phyloP scores from a whole-genome alignment of 37 sponge, comb jelly and placozoan genomes.

The Bolinopsis microptera region DNA sequence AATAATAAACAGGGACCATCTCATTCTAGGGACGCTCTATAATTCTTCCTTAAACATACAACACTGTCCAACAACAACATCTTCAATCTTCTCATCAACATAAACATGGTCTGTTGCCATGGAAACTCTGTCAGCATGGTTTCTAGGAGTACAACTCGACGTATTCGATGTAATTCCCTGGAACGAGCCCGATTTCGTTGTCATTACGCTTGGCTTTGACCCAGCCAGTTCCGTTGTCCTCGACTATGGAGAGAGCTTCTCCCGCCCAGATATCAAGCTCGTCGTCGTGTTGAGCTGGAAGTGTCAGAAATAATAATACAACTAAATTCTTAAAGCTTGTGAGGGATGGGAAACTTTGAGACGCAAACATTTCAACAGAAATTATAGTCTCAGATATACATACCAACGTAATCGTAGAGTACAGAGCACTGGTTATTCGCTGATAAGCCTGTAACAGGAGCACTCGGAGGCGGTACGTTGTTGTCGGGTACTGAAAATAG shows the following conservation, averaged over 20 bases:
- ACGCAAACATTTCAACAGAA: not conserved
- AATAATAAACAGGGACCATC: not conserved
- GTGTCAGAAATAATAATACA: not conserved
- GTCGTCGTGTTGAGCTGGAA: slow-evolving; percentile 58
- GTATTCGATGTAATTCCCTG: slow-evolving; percentile 54
- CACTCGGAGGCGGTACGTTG: not conserved
- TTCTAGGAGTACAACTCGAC: too few species aligned
- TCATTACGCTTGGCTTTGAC: slow-evolving; percentile 47
- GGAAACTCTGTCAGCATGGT: not conserved
- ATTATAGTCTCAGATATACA: not conserved
- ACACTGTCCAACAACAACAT: too few species aligned
- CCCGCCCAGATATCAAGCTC: slow-evolving; percentile 36
- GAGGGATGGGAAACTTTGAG: too few species aligned
- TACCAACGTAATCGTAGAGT: slow-evolving; percentile 59
- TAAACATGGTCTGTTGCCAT: not conserved
- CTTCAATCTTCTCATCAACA: not conserved
- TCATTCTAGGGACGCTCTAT: not conserved
- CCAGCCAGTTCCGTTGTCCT: slow-evolving; percentile 60
- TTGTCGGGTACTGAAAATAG: not conserved
- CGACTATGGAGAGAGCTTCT: not conserved
- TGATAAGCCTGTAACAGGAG: not conserved
- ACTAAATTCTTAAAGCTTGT: not conserved
- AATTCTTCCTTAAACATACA: not conserved
- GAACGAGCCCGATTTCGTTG: slow-evolving; percentile 13
- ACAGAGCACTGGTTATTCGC: not conserved